Base-by-base conservation (phyloP, 2,797 vertebrate species). In the Orestias chungarensis region DNA sequence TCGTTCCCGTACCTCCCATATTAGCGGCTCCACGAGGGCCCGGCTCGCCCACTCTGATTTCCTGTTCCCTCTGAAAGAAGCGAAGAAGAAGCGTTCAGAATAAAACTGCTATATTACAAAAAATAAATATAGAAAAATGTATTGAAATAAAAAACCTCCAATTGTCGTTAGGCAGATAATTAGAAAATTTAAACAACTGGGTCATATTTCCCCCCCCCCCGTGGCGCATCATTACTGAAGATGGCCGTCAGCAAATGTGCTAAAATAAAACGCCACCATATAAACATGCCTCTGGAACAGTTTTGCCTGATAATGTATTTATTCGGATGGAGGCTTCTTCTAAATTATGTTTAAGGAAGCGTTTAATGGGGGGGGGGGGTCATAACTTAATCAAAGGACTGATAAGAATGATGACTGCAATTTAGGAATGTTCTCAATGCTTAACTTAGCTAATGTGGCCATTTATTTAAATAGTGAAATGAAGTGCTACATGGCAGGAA, bases 21-120 rank as follows among this genome's bases (percentile, higher is more conserved):
- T 96, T 98, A 95, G 96, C 95, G 93, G 95, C 95, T 97, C 98
- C 97, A 94, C 97, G 96, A 92, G 96, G 95, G 95, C 97, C 97
- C 95, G 98, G 96, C 94, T 99, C 98, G 95, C 96, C 96, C 95
- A 95, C 97, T 96, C 97, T 98, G 97, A 97, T 96, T 95, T 99
- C 97, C 96, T 98, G 97, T 96, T 99, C 97, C 94, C 97, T 98
- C 97, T 99, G 97, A 92, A 98, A 98, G 94, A 97, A 97, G 95
- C 92, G 95, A 96, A 97, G 94, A 97, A 96, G 94, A 93, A n/a
- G 66, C 76, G 65, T 85, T 89, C 70, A 88, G 84, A 73, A 82
- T 66, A 82, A 75, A 83, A 79, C 71, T 7, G 55, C 86, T 82
- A 42, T 67, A 78, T 69, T 64, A 70, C 50, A 83, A 72, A 17